Base-by-base conservation (phyloP, 2,113 vertebrate species). In the Gobius niger region DNA sequence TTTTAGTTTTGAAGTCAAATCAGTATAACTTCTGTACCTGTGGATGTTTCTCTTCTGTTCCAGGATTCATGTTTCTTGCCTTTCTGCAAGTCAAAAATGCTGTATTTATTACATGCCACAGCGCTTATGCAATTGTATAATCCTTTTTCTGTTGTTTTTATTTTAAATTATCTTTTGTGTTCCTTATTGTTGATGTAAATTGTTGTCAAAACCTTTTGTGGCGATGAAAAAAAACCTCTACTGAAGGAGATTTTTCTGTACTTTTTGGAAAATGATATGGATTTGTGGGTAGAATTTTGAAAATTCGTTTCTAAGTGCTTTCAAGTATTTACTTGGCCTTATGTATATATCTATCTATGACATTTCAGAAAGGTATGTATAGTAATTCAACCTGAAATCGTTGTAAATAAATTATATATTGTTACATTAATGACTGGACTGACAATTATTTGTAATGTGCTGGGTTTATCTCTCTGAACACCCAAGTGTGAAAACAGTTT, bases 371-470 rank as follows among this genome's bases (percentile, higher is more conserved):
- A 92, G 89, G 91, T 93, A 93, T 94, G 93, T 93, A 94, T 91
- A 94, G 91, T 93, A 93, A 93, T 93, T 93, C 86, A 93, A 92
- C 89, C 91, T 92, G 87, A 93, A 94, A 93, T 93, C 87, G 90
- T 90, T 94, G 93, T 94, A 94, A 94, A 94, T 94, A 94, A 94
- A 94, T 93, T 94, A 94, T 94, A 94, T 94, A 94, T 94, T 94
- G 92, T 93, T 94, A 92, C 91, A 89, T 89, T 24, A 84, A 80
- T 60, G 88, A 84, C 86, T 83, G 80, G 80, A 80, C 81, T 61
- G 73, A 44, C 52, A 66, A 14, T 60, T 60, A 60, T 60, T 60
- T 50, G 6, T 6, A 15, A 50, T 14, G 6, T 50, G 15, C 11
- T 14, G 47, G 44, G 4, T 46, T 46, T 46, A 34, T 34, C 24